These are phyloP conservation scores for Lordiphosa fenestrarum DNA, from an alignment of 2,888 invertebrate genomes.

Conservation along the genomic window DNA sequence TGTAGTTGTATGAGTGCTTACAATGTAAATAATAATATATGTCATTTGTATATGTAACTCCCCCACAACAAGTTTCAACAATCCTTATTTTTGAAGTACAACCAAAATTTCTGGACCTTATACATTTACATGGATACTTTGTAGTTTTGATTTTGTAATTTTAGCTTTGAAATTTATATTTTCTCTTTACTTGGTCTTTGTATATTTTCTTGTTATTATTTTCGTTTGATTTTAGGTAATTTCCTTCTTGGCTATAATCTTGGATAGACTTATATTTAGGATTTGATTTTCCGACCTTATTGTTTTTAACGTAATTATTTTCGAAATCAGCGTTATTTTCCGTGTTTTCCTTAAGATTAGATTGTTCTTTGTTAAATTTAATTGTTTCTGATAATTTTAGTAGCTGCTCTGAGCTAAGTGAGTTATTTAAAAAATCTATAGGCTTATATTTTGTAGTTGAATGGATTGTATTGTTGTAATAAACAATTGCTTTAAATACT, in stretches of 20 bases:
- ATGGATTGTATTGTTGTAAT: constrained; percentile 9
- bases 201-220: constrained; percentile 5
- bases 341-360: neutral
- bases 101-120: no score
- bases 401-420: constrained; percentile 5
- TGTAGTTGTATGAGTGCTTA: no score
- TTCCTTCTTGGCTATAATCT: neutral
- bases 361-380: neutral
- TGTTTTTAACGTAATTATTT: constrained; percentile 4
- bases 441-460: constrained; percentile 4
- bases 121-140: no score
- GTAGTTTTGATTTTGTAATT: neutral
- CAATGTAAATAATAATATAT: no score
- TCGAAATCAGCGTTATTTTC: neutral
- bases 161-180: constrained; percentile 8
- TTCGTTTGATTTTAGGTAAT: constrained; percentile 5
- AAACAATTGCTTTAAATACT: neutral
- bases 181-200: constrained; percentile 10
- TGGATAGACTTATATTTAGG: constrained; percentile 8
- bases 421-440: constrained; percentile 4
- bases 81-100: no score
- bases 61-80: no score
- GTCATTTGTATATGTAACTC: no score
- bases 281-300: constrained; percentile 9
- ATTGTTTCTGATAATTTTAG: neutral